Conservation (phyloP, 2,113 vertebrate genomes). For the Dendrocopos noguchii region DNA sequence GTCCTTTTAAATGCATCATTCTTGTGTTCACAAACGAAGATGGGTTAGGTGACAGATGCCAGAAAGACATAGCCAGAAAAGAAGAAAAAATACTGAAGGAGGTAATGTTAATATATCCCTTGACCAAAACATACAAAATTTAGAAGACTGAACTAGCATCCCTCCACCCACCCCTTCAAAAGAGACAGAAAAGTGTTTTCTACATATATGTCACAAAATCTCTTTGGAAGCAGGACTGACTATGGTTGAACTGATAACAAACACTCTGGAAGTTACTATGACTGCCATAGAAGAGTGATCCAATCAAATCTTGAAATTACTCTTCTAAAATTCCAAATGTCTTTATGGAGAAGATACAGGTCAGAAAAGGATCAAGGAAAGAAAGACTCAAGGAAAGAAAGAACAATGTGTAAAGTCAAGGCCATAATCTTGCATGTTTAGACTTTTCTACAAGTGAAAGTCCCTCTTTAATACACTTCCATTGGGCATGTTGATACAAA, state of each 20-base stretch:
- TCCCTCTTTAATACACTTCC: background rate
- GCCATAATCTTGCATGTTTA: background rate
- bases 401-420: background rate
- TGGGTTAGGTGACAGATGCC: slow-evolving; percentile 23
- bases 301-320: background rate
- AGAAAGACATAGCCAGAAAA: slow-evolving; percentile 24
- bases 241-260: background rate
- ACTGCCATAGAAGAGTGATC: background rate
- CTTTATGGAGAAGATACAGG: background rate
- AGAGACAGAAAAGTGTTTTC: background rate
- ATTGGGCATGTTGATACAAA: background rate
- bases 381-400: background rate
- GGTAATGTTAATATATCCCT: background rate
- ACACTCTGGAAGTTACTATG: background rate
- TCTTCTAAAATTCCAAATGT: background rate
- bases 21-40: slow-evolving; percentile 16
- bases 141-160: background rate
- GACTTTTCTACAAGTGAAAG: background rate
- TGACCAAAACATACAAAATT: background rate
- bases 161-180: background rate
- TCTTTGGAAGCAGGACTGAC: background rate
- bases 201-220: background rate
- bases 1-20: slow-evolving; percentile 44
- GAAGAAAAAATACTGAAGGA: slow-evolving; percentile 11
- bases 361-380: background rate